A percentile compares a stretch with the other conserved stretches of the same genome.
phyloP scores from a whole-genome alignment of 2,113 vertebrate genomes.

The Plectropomus leopardus region DNA sequence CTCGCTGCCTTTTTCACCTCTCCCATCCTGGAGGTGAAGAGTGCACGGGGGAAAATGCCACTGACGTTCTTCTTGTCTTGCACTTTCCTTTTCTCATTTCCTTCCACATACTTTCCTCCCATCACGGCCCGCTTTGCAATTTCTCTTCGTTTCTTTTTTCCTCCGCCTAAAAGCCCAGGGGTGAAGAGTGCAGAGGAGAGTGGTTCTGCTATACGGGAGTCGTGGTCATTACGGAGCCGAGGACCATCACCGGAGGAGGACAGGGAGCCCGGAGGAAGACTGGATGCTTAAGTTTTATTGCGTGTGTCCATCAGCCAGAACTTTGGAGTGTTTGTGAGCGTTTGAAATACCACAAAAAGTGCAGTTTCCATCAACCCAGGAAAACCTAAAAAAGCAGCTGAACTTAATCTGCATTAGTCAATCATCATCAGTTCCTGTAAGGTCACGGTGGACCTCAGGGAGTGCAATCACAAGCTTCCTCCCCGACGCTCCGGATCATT shows the following conservation, averaged over 20 bases:
- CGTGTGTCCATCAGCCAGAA: background rate
- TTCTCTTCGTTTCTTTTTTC: constrained; percentile 21
- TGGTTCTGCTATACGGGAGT: constrained; percentile 22
- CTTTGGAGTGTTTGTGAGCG: background rate
- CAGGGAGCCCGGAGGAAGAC: background rate
- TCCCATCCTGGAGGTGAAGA: constrained; percentile 48
- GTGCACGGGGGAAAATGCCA: constrained; percentile 47
- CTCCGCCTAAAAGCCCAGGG: constrained; percentile 19
- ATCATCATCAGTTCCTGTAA: background rate
- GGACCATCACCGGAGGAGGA: constrained; percentile 10
- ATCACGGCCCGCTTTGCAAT: constrained; percentile 30
- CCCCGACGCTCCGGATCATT: too few relatives aligned
- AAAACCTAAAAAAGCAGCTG: background rate
- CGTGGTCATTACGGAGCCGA: constrained; percentile 41
- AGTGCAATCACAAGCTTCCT: too few relatives aligned
- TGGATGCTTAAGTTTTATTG: background rate
- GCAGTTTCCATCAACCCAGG: background rate
- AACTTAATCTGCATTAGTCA: background rate
- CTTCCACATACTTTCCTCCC: constrained; percentile 67
- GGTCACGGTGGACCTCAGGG: background rate
- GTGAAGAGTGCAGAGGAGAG: constrained; percentile 52
- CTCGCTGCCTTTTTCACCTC: constrained; percentile 38
- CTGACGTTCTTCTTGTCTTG: constrained; percentile 31
- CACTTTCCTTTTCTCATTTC: constrained; percentile 75
- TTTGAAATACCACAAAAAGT: background rate